Percentiles rank a stretch among this genome's conserved stretches.
Evolutionary conservation across 1,140 invertebrate species (phyloP).

Genomic region (Subanguina moxae): DNA sequence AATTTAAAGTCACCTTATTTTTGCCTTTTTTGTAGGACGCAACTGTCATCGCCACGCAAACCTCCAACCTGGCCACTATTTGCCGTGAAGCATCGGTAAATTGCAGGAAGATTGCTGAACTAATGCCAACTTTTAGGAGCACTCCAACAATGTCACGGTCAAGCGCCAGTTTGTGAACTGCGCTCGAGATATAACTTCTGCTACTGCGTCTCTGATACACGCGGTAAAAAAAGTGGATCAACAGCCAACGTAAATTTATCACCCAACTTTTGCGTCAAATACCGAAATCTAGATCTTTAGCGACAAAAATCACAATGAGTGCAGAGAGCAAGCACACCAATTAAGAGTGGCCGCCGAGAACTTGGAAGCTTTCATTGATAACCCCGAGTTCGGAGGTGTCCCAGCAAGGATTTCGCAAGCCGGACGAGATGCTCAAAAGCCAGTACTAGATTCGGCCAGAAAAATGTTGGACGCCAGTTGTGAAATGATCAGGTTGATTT

Average conservation of each 20-base stretch:
- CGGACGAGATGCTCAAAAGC: conserved; percentile 72
- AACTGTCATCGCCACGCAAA: conserved; percentile 91
- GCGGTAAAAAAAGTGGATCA: conserved; percentile 80
- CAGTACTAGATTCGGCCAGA: conserved; percentile 77
- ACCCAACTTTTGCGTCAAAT: not conserved
- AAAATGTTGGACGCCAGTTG: conserved; percentile 78
- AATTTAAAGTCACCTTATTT: too few species aligned
- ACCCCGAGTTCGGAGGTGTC: conserved; percentile 83
- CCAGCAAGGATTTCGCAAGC: conserved; percentile 80
- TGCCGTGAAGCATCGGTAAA: conserved; percentile 77
- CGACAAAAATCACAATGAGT: conserved; percentile 74
- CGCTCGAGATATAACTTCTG: conserved; percentile 93
- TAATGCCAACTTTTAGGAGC: conserved; percentile 62
- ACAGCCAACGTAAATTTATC: conserved; percentile 7
- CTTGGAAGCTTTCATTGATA: conserved; percentile 84
- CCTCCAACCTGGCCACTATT: conserved; percentile 86
- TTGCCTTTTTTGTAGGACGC: conserved; percentile 65
- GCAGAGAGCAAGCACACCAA: conserved; percentile 76
- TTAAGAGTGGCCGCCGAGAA: conserved; percentile 84
- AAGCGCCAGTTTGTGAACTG: conserved; percentile 94
- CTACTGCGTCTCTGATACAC: conserved; percentile 85
- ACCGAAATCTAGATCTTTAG: conserved; percentile 63
- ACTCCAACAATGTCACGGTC: conserved; percentile 83
- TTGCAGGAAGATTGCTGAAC: not conserved
- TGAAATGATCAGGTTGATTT: conserved; percentile 83